Evolutionary conservation across 2,888 invertebrate species (phyloP).

Genomic region (Malthinus flaveolus): DNA sequence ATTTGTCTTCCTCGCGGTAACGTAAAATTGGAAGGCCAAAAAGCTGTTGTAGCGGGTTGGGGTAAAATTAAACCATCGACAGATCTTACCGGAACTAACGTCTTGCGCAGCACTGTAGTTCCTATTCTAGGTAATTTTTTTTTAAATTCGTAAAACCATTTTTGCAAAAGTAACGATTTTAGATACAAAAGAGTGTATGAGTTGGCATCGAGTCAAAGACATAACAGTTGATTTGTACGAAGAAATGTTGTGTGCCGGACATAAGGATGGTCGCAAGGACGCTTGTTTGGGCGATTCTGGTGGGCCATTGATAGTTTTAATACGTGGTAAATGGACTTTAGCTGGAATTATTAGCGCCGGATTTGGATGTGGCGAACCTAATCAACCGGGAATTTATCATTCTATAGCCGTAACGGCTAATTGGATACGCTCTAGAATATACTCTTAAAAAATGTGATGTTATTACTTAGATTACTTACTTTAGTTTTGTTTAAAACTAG

Average conservation of each 20-base stretch:
- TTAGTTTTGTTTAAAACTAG: too few relatives aligned
- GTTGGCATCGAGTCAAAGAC: constrained; percentile 80
- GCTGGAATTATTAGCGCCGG: constrained; percentile 85
- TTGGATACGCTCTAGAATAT: constrained; percentile 68
- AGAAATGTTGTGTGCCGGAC: constrained; percentile 86
- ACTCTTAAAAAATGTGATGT: constrained; percentile 29
- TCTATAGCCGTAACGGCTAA: constrained; percentile 71
- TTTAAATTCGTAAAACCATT: not conserved
- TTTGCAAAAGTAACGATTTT: constrained; percentile 11
- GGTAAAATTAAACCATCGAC: constrained; percentile 76
- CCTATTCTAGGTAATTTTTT: constrained; percentile 72
- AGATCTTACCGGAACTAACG: constrained; percentile 78
- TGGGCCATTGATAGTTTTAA: constrained; percentile 72
- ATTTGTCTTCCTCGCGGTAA: constrained; percentile 70
- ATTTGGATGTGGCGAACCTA: constrained; percentile 83
- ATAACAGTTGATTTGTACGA: constrained; percentile 75
- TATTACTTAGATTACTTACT: not conserved
- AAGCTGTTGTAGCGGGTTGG: constrained; percentile 79
- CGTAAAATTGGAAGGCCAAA: constrained; percentile 57
- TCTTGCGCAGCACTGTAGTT: constrained; percentile 77
- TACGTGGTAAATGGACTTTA: constrained; percentile 73
- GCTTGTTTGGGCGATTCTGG: constrained; percentile 85
- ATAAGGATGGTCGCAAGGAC: constrained; percentile 79
- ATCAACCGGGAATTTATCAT: constrained; percentile 86
- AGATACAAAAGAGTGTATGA: constrained; percentile 74